These are phyloP conservation scores for Ladona fulva DNA, from an alignment of 1,140 invertebrate genomes.

Conservation along the genomic window DNA sequence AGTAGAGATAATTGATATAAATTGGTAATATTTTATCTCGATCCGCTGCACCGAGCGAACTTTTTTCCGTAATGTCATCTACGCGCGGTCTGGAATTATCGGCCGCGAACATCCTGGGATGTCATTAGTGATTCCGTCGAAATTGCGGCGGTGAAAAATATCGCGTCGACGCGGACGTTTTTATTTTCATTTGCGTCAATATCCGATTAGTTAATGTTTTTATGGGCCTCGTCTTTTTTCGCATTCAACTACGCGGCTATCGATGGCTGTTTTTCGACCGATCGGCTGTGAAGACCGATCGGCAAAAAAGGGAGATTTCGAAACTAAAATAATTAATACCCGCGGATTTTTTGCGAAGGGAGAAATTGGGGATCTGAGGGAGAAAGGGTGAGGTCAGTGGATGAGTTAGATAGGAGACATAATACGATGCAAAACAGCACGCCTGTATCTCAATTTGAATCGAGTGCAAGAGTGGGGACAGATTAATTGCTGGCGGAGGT, in stretches of 20 bases:
- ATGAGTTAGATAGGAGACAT: not conserved
- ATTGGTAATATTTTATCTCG: not conserved
- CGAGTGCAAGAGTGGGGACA: not conserved
- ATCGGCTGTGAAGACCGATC: too few relatives aligned
- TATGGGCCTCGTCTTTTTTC: too few relatives aligned
- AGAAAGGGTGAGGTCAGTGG: not conserved
- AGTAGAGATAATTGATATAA: not conserved
- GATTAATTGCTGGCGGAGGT: not conserved
- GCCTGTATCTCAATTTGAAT: not conserved
- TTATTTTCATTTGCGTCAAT: too few relatives aligned
- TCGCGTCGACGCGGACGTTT: too few relatives aligned
- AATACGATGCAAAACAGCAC: conserved; percentile 9
- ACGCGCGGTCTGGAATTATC: too few relatives aligned
- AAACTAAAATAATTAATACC: not conserved
- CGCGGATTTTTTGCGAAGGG: not conserved
- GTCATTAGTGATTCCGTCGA: too few relatives aligned
- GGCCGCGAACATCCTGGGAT: too few relatives aligned
- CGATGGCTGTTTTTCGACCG: too few relatives aligned
- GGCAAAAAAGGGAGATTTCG: too few relatives aligned
- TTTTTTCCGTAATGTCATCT: not conserved
- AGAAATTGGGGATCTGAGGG: not conserved
- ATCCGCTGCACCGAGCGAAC: not conserved
- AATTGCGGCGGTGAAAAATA: too few relatives aligned
- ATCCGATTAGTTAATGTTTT: too few relatives aligned
- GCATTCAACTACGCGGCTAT: too few relatives aligned